Conservation (phyloP, 2,113 vertebrate genomes). For the Hiodon alosoides region DNA sequence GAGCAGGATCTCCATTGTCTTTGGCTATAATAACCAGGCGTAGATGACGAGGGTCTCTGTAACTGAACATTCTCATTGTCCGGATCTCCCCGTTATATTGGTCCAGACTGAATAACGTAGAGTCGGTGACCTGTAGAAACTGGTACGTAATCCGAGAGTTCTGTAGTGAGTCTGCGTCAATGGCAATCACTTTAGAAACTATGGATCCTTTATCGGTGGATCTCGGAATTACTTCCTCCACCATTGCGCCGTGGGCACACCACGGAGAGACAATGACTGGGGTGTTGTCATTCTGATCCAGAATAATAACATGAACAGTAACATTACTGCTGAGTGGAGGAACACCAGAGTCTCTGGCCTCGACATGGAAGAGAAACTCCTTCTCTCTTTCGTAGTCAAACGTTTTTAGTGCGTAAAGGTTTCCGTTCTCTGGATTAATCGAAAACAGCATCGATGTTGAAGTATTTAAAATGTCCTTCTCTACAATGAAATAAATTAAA, state of each 20-base stretch:
- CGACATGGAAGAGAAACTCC: slow-evolving; percentile 55
- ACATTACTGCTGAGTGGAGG: slow-evolving; percentile 61
- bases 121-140: slow-evolving; percentile 27
- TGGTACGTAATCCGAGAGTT: slow-evolving; percentile 33
- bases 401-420: slow-evolving; percentile 54
- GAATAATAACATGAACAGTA: slow-evolving; percentile 62
- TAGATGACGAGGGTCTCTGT: slow-evolving; percentile 53
- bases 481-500: slow-evolving; percentile 71
- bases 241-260: slow-evolving; percentile 62
- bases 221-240: slow-evolving; percentile 55
- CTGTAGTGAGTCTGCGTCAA: slow-evolving; percentile 29
- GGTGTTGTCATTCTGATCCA: slow-evolving; percentile 72
- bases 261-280: slow-evolving; percentile 64
- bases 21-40: slow-evolving; percentile 55
- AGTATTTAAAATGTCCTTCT: slow-evolving; percentile 65
- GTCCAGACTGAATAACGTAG: slow-evolving; percentile 36
- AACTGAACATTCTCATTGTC: slow-evolving; percentile 56
- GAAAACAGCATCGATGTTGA: slow-evolving; percentile 75
- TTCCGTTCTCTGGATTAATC: slow-evolving; percentile 65
- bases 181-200: slow-evolving; percentile 51
- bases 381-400: slow-evolving; percentile 58
- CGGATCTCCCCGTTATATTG: slow-evolving; percentile 50
- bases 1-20: slow-evolving; percentile 64
- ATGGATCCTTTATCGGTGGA: slow-evolving; percentile 39
- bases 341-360: slow-evolving; percentile 54